A percentile compares a stretch with the other conserved stretches of the same genome.
phyloP scores from a whole-genome alignment of 2,113 vertebrate genomes.

The Pycnonotus jocosus region DNA sequence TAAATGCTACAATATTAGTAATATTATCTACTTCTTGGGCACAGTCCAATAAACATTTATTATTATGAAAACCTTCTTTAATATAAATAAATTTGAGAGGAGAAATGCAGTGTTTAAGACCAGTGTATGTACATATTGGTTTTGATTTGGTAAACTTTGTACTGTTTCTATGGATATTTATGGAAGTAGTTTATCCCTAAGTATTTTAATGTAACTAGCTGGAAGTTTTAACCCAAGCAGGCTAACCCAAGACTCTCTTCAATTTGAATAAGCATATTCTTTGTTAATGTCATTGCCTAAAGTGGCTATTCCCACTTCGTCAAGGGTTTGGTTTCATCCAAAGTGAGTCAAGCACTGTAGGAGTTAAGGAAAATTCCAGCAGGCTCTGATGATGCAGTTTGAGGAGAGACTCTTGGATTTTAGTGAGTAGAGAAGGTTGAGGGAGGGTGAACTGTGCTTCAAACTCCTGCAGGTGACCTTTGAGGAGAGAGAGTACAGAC shows the following conservation, averaged over 20 bases:
- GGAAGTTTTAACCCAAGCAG: background rate
- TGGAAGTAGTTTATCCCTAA: background rate
- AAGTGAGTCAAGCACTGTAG: background rate
- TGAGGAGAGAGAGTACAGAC: background rate
- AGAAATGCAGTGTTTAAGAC: background rate
- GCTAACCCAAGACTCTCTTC: background rate
- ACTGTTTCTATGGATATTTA: background rate
- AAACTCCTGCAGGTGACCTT: background rate
- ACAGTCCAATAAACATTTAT: background rate
- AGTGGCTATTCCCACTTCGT: background rate
- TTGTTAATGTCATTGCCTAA: background rate
- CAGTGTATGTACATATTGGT: fast-evolving
- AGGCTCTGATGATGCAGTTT: background rate
- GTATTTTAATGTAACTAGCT: background rate
- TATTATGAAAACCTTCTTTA: background rate
- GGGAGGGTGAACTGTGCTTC: background rate
- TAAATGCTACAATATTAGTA: background rate
- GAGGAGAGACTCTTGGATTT: background rate
- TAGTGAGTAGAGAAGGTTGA: background rate
- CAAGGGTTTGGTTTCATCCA: background rate
- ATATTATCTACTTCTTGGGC: background rate
- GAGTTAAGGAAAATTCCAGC: background rate
- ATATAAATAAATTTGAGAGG: background rate
- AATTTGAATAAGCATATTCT: background rate
- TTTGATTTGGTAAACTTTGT: background rate